Evolutionary conservation across 2,113 vertebrate genomes (phyloP).

Genomic region (Oncorhynchus mykiss): DNA sequence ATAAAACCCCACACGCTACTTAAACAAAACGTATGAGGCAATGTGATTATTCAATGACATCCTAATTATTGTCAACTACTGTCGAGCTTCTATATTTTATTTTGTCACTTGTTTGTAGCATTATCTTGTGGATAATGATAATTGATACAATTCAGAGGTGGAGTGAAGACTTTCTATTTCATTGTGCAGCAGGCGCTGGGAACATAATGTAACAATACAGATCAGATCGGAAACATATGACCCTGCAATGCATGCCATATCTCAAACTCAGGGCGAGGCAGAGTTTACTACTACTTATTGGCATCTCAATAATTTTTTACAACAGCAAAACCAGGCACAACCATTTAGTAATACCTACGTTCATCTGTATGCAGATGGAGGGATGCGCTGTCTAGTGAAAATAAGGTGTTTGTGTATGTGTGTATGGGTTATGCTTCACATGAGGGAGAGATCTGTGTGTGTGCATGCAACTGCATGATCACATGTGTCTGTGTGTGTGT

Average conservation of each 20-base stretch:
- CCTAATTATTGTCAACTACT: not conserved
- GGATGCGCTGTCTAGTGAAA: not conserved
- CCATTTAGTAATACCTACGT: no score
- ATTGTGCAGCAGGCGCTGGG: no score
- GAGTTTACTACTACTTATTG: constrained; percentile 8
- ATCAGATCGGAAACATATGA: not conserved
- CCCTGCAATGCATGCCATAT: not conserved
- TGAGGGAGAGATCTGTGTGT: no score
- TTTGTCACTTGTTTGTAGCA: not conserved
- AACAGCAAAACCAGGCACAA: constrained; percentile 3
- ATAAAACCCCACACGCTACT: not conserved
- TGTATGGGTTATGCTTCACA: no score
- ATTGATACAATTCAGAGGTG: not conserved
- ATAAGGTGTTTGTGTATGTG: constrained; percentile 30
- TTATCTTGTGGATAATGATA: not conserved
- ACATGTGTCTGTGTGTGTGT: no score
- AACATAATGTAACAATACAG: not conserved
- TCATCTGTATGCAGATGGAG: not conserved
- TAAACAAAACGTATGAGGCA: not conserved
- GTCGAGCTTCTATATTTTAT: not conserved
- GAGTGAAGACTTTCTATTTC: not conserved
- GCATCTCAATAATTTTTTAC: not conserved
- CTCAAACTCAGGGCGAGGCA: not conserved
- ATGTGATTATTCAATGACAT: not conserved
- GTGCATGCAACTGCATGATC: no score